Percentiles rank a stretch among this genome's conserved stretches.
These are phyloP conservation scores for Macrotus californicus DNA, from an alignment of 2,113 vertebrate genomes.

Conservation along the genomic window DNA sequence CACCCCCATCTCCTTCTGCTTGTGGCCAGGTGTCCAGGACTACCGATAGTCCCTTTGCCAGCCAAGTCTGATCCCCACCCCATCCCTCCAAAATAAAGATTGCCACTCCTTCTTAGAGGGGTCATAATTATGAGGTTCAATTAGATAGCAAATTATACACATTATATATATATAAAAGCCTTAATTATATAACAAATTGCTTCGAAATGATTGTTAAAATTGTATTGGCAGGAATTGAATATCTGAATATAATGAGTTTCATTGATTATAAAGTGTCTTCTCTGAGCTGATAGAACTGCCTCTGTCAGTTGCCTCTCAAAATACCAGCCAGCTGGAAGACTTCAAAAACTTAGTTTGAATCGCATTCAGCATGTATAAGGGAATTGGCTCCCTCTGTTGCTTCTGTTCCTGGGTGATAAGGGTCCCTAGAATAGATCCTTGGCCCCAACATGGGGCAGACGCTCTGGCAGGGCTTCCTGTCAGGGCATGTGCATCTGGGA, in stretches of 20 bases:
- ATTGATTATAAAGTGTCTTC: constrained; percentile 46
- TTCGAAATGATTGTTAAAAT: constrained; percentile 63
- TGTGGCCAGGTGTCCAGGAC: not conserved
- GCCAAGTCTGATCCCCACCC: not conserved
- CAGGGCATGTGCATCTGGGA: not conserved
- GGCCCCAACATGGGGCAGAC: not conserved
- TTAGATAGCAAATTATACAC: constrained; percentile 12
- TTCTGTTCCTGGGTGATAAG: constrained; percentile 47
- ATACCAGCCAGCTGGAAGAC: constrained; percentile 57
- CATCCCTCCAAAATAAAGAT: not conserved
- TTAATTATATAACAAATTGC: constrained; percentile 62
- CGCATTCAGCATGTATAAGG: constrained; percentile 21
- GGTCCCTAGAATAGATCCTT: not conserved
- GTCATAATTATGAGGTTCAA: constrained; percentile 37
- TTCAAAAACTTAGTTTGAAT: constrained; percentile 33
- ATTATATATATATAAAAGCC: not conserved
- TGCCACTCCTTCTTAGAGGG: not conserved
- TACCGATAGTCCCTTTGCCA: not conserved
- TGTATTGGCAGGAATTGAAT: constrained; percentile 44
- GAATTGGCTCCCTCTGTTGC: not conserved
- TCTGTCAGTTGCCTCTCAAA: constrained; percentile 41
- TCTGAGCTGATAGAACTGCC: constrained; percentile 13
- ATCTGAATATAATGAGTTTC: constrained; percentile 54
- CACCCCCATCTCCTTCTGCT: not conserved
- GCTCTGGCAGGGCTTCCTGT: not conserved